A percentile compares a stretch with the other conserved stretches of the same genome.
Conservation (phyloP, 2,797 vertebrate genomes). For the Enoplosus armatus region DNA sequence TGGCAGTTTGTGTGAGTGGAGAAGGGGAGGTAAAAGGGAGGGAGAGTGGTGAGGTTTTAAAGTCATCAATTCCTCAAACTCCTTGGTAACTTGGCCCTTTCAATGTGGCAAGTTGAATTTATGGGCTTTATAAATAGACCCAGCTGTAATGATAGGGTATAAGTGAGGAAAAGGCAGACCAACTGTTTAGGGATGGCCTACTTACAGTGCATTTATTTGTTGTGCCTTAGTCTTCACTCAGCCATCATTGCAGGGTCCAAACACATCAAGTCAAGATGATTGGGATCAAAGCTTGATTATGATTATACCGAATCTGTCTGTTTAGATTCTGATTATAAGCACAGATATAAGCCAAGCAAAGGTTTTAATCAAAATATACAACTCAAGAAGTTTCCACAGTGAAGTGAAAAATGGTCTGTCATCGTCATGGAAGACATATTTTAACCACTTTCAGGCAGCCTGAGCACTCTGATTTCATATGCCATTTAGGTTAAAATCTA, state of each 20-base stretch:
- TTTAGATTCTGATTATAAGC: conserved; percentile 60
- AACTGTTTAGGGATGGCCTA: conserved; percentile 74
- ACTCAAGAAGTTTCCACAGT: conserved; percentile 52
- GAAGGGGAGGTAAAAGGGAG: conserved; percentile 18
- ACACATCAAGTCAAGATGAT: conserved; percentile 52
- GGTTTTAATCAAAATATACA: conserved; percentile 50
- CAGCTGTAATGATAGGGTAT: conserved; percentile 84
- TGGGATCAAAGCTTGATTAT: conserved; percentile 51
- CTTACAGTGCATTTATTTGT: conserved; percentile 69
- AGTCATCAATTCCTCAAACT: conserved; percentile 69
- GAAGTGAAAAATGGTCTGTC: conserved; percentile 43
- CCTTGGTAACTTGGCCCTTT: conserved; percentile 72
- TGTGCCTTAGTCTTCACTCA: conserved; percentile 46
- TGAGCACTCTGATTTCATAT: conserved; percentile 23
- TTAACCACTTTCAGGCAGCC: conserved; percentile 25
- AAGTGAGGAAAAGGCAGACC: conserved; percentile 74
- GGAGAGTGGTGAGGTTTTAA: conserved; percentile 45
- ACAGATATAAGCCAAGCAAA: conserved; percentile 37
- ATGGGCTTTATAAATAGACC: conserved; percentile 85
- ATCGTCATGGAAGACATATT: conserved; percentile 36
- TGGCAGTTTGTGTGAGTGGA: conserved; percentile 15
- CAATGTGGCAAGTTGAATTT: conserved; percentile 76
- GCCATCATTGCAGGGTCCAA: conserved; percentile 48
- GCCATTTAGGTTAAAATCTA: conserved; percentile 10
- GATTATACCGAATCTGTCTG: conserved; percentile 42